Evolutionary conservation across 2,113 vertebrate genomes (phyloP).

Genomic region (Maylandia zebra): DNA sequence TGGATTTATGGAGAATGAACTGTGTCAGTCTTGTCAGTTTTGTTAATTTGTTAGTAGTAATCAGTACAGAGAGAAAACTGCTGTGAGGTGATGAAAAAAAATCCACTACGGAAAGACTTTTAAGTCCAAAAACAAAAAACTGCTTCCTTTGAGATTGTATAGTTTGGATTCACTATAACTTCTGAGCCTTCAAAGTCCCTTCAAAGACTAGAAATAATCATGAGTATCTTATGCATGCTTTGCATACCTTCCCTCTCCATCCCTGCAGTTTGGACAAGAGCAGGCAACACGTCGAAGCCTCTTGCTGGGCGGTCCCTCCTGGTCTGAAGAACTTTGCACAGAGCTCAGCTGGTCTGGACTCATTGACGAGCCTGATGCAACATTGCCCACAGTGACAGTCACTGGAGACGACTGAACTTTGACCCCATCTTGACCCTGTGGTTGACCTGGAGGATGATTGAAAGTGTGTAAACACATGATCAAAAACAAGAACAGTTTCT

Average conservation of each 20-base stretch:
- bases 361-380: conserved; percentile 82
- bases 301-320: conserved; percentile 91
- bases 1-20: neutral
- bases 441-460: conserved; percentile 80
- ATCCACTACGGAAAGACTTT: neutral
- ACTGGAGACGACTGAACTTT: conserved; percentile 91
- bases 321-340: conserved; percentile 91
- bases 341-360: conserved; percentile 94
- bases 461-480: neutral
- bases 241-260: conserved; percentile 91
- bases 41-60: neutral
- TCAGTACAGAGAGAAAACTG: neutral
- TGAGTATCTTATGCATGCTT: neutral
- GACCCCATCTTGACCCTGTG: conserved; percentile 88
- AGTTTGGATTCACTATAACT: neutral
- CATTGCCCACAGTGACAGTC: conserved; percentile 88
- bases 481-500: neutral
- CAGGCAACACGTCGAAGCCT: conserved; percentile 92
- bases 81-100: neutral
- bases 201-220: neutral
- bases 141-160: neutral
- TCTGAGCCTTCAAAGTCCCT: neutral
- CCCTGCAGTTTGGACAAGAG: conserved; percentile 97
- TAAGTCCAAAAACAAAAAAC: neutral
- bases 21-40: neutral